Conservation (phyloP, 2,888 invertebrate species). For the Liodrosophila aerea region DNA sequence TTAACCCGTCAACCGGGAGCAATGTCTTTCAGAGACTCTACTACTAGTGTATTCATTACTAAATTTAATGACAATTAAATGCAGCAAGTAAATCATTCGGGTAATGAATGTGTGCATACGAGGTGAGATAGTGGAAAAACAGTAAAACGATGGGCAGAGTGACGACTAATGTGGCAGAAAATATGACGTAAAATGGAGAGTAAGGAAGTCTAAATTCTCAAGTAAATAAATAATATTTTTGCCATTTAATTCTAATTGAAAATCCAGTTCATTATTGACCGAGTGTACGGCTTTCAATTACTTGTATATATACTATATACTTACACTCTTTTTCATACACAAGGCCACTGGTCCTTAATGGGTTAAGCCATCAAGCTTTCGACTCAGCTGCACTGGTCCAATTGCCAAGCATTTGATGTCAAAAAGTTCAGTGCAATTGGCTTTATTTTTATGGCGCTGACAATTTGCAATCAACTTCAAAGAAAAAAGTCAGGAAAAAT, state of each 20-base stretch:
- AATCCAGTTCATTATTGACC: neutral
- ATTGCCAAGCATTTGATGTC: conserved; percentile 39
- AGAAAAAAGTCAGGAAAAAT: conserved; percentile 28
- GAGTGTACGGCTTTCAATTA: neutral
- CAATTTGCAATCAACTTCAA: conserved; percentile 59
- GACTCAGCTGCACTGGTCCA: conserved; percentile 14
- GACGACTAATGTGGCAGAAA: neutral
- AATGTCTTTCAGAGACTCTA: conserved; percentile 6
- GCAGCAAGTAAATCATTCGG: no score
- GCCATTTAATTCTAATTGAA: no score
- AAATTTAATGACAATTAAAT: no score
- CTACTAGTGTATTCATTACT: no score
- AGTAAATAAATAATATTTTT: no score
- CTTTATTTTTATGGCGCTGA: conserved; percentile 48
- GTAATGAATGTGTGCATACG: no score
- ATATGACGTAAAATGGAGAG: neutral
- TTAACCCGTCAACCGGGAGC: conserved; percentile 39
- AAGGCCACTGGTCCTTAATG: conserved; percentile 14
- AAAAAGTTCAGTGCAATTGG: conserved; percentile 39
- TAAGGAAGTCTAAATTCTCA: no score
- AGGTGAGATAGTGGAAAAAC: conserved; percentile 16
- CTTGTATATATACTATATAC: neutral
- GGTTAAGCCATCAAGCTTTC: conserved; percentile 35
- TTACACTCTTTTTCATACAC: neutral
- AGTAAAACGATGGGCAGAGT: neutral